Evolutionary conservation across 2,113 vertebrate genomes (phyloP), one percentile per base, ranked within the genome.

Genomic region (Gymnarchus niloticus): DNA sequence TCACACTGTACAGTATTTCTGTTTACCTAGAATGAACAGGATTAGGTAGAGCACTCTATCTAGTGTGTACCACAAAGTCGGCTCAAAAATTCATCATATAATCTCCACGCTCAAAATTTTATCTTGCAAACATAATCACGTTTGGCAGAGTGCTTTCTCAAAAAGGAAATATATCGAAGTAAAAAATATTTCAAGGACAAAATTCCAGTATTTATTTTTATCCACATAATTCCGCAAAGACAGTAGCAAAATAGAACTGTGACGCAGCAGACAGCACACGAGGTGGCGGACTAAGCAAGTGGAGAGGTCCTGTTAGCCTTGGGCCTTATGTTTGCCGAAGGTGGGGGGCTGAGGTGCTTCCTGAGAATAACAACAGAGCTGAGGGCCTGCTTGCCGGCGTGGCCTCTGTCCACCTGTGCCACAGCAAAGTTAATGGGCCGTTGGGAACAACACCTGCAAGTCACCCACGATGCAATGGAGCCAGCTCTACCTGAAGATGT

Each of bases 41-140:
- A 41, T 73, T 28, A 73, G 41, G 33, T 73, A 73, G 19, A 73
- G 14, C 28, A 37, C 65, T 73, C 65, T 41, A 73, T 73, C 65
- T 41, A 73, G 33, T 28, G 65, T 41, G 65, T 19, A 37, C n/a
- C 25, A 69, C 10, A 73, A 41, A 69, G 61, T 69, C 61, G 28
- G 61, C 61, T 69, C 48, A 81, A 54, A 33, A 82, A 19, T 51
- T 82, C 49, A 82, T 82, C 56, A 54, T 54, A 54, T 54, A 52
- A 33, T 82, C 49, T 49, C 54, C 48, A 82, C 51, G 48, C 17
- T 82, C 2, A 19, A 37, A 33, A 37, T 37, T 54, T 21, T 54
- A 14, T 33, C 48, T 51, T 33, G 37, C 51, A 82, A 52, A 82
- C 23, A 82, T 25, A 51, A 81, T 0, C 51, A 33, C 17, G 25